Evolutionary conservation across 37 sponge, comb jelly and placozoan genomes (phyloP), one percentile per base, ranked within the genome.

Genomic region (Geodia barretti): DNA sequence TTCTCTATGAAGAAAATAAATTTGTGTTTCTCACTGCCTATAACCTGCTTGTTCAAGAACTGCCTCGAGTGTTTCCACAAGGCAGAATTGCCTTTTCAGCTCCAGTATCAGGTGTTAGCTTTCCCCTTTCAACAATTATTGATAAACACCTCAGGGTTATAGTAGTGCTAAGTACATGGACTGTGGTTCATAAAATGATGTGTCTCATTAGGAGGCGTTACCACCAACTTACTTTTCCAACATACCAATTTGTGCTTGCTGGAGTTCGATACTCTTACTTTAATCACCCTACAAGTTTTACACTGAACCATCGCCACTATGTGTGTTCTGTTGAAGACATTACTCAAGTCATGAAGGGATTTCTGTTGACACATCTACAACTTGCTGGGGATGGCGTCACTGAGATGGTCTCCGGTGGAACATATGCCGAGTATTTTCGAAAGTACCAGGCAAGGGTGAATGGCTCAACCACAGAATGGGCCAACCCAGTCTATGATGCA

Each of bases 401-500:
- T 39, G 26, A 26, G 8, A 17, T 32, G 38, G 65, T 41, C 38
- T 38, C 37, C 33, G 64, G 65, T n/a, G 24, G 62, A 64, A 78
- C 64, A 35, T 78, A 78, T 41, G 19, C 32, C 36, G 65, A 78
- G 26, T 78, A 41, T 36, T 17, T 64, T n/a, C 39, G 36, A 36
- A 21, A 78, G 40, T 78, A 78, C 41, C 38, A 62, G 17, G 29
- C 14, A 64, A 32, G 39, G 9, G 78, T 78, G 37, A 33, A 35
- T 25, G 14, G 17, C 11, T 64, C 54, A 47, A 47, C 54, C 7
- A 47, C 54, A 17, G 54, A 47, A 47, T 47, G 54, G 54, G 54
- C 54, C 14, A 47, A 47, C 30, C 31, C 68, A 9, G 32, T 30
- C n/a, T 83, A 69, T 47, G 83, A 83, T 75, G 83, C 54, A 2